phyloP scores from a whole-genome alignment of 2,797 vertebrate genomes.

The Propithecus perrieri region DNA sequence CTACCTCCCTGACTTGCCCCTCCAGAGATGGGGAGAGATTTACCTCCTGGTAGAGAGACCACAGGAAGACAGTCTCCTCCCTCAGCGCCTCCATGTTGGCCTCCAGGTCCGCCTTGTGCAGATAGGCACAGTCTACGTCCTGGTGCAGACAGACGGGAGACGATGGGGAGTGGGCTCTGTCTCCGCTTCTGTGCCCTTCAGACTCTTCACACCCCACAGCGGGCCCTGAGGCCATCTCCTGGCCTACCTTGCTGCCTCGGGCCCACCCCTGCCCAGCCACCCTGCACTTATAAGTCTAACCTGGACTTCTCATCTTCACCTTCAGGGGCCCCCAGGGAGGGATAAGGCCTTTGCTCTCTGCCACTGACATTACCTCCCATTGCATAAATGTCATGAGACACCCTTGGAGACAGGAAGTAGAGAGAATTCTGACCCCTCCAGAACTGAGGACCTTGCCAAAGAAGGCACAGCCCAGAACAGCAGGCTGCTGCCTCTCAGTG shows the following conservation, averaged over 20 bases:
- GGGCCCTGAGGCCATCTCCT: not conserved
- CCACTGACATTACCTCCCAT: not conserved
- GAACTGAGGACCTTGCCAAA: not conserved
- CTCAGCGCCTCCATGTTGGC: conserved; percentile 87
- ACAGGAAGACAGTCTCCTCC: conserved; percentile 91
- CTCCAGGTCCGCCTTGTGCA: conserved; percentile 91
- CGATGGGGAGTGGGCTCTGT: accelerated
- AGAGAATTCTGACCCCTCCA: not conserved
- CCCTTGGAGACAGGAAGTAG: not conserved
- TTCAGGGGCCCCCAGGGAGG: not conserved
- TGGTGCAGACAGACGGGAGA: conserved; percentile 56
- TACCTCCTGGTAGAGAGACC: conserved; percentile 88
- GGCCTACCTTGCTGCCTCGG: not conserved
- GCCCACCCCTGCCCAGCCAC: too few species aligned
- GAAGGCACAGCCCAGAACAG: too few species aligned
- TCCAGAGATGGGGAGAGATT: not conserved
- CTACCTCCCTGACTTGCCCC: not conserved
- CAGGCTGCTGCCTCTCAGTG: not conserved
- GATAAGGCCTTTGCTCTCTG: not conserved
- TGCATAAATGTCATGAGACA: not conserved
- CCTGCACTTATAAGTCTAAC: not conserved
- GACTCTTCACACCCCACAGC: not conserved
- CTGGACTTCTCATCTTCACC: not conserved
- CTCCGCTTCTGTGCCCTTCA: accelerated
- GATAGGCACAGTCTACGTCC: conserved; percentile 90